Evolutionary conservation across 2,797 vertebrate species (phyloP).

Genomic region (Lateolabrax maculatus): DNA sequence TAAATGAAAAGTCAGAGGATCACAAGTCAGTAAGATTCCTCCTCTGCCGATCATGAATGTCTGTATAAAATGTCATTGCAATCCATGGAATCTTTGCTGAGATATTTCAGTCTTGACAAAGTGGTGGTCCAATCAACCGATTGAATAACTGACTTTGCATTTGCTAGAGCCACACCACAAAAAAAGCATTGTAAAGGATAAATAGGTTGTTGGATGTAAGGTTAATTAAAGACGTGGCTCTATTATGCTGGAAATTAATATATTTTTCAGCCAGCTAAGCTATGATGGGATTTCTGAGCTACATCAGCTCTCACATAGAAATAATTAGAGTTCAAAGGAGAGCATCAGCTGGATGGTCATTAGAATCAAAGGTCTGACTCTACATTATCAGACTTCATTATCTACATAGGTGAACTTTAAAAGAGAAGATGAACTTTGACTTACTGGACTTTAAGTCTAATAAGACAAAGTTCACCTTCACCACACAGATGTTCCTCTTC

Average conservation of each 20-base stretch:
- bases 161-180: background rate
- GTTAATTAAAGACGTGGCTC: background rate
- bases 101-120: background rate
- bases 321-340: background rate
- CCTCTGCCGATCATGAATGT: background rate
- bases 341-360: background rate
- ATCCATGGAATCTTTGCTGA: background rate
- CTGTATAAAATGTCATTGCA: background rate
- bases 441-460: background rate
- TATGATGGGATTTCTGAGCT: background rate
- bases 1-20: background rate
- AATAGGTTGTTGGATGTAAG: background rate
- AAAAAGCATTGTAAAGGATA: background rate
- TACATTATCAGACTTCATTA: constrained; percentile 5
- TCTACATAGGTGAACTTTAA: no score
- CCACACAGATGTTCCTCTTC: background rate
- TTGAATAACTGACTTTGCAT: background rate
- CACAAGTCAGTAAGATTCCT: background rate
- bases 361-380: background rate
- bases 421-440: no score
- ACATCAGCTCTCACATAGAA: constrained; percentile 20
- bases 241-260: background rate
- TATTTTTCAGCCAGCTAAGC: background rate
- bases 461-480: background rate
- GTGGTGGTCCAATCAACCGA: background rate